Conservation (phyloP, 1,140 invertebrate genomes). For the Bombus picipes region DNA sequence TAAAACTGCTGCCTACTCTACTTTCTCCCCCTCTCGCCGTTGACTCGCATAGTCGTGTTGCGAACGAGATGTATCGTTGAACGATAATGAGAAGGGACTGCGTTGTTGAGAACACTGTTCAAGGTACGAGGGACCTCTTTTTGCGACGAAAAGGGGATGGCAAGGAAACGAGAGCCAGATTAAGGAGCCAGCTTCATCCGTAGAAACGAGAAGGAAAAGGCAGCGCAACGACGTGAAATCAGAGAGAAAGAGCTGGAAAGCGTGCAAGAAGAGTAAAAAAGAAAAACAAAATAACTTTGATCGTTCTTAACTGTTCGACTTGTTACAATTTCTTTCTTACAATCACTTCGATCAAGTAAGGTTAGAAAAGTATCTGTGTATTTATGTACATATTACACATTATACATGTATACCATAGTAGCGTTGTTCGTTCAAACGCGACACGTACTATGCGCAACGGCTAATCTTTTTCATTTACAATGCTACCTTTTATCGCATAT, state of each 20-base stretch:
- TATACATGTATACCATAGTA: neutral
- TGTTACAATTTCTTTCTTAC: neutral
- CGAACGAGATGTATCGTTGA: constrained; percentile 26
- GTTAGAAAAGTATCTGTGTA: neutral
- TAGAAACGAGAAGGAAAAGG: neutral
- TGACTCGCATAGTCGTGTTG: constrained; percentile 58
- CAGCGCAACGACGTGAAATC: no score
- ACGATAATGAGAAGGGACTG: neutral
- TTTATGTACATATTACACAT: neutral
- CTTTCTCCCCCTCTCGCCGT: constrained; percentile 26
- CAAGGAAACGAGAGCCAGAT: neutral
- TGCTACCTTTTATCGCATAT: constrained; percentile 80
- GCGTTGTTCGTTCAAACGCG: constrained; percentile 11
- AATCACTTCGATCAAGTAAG: neutral
- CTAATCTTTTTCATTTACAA: constrained; percentile 76
- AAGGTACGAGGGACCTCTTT: neutral
- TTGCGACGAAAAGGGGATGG: neutral
- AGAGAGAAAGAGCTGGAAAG: neutral
- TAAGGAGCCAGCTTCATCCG: neutral
- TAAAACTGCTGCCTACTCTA: constrained; percentile 40
- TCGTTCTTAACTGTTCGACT: neutral
- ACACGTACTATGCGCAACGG: constrained; percentile 76
- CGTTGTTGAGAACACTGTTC: neutral
- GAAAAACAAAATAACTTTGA: neutral
- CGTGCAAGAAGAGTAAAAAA: neutral